phyloP scores from a whole-genome alignment of 2,888 invertebrate genomes.

The Epinotia bilunana region DNA sequence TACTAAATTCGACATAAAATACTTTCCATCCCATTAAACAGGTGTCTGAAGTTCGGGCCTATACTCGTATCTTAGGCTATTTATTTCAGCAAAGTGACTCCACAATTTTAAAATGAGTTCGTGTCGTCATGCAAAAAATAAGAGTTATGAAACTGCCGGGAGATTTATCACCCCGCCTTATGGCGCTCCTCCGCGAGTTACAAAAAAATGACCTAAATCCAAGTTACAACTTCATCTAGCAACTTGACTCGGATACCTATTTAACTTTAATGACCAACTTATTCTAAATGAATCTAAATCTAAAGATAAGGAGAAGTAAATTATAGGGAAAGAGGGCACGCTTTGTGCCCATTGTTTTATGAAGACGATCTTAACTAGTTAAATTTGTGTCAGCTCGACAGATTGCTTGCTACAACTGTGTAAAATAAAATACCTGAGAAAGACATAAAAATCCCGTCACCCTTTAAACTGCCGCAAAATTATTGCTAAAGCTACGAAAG shows the following conservation, averaged over 20 bases:
- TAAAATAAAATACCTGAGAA: constrained; percentile 37
- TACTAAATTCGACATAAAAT: too few species aligned
- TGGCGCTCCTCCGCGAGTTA: constrained; percentile 50
- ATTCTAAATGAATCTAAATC: constrained; percentile 49
- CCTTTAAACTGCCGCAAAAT: constrained; percentile 60
- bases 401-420: constrained; percentile 27
- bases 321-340: constrained; percentile 36
- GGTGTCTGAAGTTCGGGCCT: too few species aligned
- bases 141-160: constrained; percentile 66
- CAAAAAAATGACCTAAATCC: constrained; percentile 47
- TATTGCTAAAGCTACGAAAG: constrained; percentile 56
- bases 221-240: constrained; percentile 50
- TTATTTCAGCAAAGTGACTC: neutral
- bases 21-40: too few species aligned
- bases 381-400: constrained; percentile 37
- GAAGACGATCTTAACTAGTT: constrained; percentile 27
- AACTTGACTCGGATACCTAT: constrained; percentile 48
- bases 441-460: constrained; percentile 48
- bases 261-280: constrained; percentile 50
- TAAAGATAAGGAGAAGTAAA: constrained; percentile 50
- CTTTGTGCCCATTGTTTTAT: constrained; percentile 39
- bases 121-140: constrained; percentile 60
- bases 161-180: constrained; percentile 67
- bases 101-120: constrained; percentile 46
- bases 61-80: neutral